Evolutionary conservation across 2,888 invertebrate genomes (phyloP).

Genomic region (Anodontia alba): DNA sequence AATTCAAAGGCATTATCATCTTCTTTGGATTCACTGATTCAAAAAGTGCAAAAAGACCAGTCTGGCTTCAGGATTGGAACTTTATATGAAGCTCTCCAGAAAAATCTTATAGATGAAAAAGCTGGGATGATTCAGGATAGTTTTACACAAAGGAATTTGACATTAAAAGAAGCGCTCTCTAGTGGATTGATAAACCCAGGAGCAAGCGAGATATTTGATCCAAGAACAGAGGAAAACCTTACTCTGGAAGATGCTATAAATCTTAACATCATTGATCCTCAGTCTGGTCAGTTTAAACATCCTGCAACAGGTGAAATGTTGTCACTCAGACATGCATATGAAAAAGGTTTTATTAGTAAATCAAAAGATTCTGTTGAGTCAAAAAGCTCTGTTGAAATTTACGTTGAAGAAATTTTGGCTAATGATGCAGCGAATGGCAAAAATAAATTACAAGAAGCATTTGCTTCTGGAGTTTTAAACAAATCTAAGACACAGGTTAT

Average conservation of each 20-base stretch:
- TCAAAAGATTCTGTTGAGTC: conserved; percentile 51
- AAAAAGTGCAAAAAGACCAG: conserved; percentile 63
- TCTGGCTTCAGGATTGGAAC: conserved; percentile 65
- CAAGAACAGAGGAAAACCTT: conserved; percentile 87
- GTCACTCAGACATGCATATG: conserved; percentile 86
- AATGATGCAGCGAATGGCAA: conserved; percentile 69
- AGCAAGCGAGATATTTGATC: conserved; percentile 71
- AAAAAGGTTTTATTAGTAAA: conserved; percentile 85
- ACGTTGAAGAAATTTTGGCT: conserved; percentile 76
- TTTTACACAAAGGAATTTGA: conserved; percentile 67
- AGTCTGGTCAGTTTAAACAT: conserved; percentile 69
- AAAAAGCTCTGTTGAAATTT: conserved; percentile 75
- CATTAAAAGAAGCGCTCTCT: conserved; percentile 86
- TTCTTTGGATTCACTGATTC: conserved; percentile 73
- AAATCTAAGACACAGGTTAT: conserved; percentile 79
- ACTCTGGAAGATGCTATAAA: conserved; percentile 72
- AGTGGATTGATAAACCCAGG: conserved; percentile 85
- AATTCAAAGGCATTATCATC: conserved; percentile 69
- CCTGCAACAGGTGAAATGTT: conserved; percentile 62
- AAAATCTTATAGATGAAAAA: conserved; percentile 56
- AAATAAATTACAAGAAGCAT: conserved; percentile 76
- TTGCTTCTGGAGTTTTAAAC: conserved; percentile 76
- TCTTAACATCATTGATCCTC: conserved; percentile 66
- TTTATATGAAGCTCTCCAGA: conserved; percentile 65
- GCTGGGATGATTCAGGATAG: conserved; percentile 65